phyloP scores from a whole-genome alignment of 2,113 vertebrate species.

The Marmota flaviventris region DNA sequence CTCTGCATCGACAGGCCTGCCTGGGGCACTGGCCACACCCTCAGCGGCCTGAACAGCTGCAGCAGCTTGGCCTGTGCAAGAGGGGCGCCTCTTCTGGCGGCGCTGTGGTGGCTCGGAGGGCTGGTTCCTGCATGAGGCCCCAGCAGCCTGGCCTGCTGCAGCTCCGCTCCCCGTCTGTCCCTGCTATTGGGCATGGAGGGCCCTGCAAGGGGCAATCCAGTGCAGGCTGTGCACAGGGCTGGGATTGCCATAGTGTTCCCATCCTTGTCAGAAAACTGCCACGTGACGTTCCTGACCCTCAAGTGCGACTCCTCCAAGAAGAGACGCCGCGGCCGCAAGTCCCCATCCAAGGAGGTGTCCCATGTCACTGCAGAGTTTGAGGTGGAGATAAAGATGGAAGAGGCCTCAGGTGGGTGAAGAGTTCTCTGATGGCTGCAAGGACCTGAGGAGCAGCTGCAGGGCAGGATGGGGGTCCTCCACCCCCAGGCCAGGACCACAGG shows the following conservation, averaged over 20 bases:
- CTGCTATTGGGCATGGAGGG: rapidly evolving
- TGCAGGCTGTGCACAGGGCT: not conserved
- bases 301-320: conserved; percentile 98
- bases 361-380: conserved; percentile 97
- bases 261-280: conserved; percentile 94
- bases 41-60: not conserved
- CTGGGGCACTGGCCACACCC: not conserved
- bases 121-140: not conserved
- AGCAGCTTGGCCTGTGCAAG: rapidly evolving
- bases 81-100: rapidly evolving
- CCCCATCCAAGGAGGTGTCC: conserved; percentile 95
- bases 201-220: not conserved
- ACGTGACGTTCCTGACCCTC: conserved; percentile 95
- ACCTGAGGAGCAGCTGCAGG: not conserved
- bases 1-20: rapidly evolving
- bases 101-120: rapidly evolving
- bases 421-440: not conserved
- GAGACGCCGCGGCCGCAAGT: conserved; percentile 94
- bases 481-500: rapidly evolving
- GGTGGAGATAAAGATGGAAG: conserved; percentile 95
- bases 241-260: conserved; percentile 84
- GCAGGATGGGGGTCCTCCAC: not conserved
- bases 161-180: not conserved
- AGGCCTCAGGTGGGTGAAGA: conserved; percentile 92
- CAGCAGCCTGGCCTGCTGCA: not conserved